These are phyloP conservation scores for Druceiella hillmani DNA, from an alignment of 2,888 invertebrate species.

Conservation along the genomic window DNA sequence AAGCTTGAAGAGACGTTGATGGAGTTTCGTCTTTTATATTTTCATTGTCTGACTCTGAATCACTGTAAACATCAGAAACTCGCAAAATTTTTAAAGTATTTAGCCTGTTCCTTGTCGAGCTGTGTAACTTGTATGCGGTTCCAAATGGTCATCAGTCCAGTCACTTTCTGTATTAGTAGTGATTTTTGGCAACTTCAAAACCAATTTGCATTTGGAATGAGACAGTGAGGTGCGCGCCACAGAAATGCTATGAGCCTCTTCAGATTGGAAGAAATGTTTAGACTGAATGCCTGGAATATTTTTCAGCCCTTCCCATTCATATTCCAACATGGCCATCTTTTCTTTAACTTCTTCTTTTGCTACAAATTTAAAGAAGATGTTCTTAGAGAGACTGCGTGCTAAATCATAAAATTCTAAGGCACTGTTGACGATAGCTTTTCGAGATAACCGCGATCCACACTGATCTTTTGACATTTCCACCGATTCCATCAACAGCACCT, in stretches of 20 bases:
- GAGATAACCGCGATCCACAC: constrained; percentile 21
- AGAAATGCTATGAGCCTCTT: constrained; percentile 2
- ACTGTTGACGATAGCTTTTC: constrained; percentile 17
- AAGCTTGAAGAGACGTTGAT: constrained; percentile 17
- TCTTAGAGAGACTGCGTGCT: constrained; percentile 18
- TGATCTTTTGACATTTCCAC: constrained; percentile 21
- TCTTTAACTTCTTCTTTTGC: constrained; percentile 20
- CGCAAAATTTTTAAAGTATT: constrained; percentile 11
- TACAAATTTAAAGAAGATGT: constrained; percentile 15
- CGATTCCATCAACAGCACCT: constrained; percentile 24
- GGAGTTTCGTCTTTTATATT: constrained; percentile 12
- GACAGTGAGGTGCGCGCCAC: constrained; percentile 1
- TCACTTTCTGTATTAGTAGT: constrained; percentile 14
- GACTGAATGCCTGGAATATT: constrained; percentile 20
- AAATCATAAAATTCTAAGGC: constrained; percentile 16
- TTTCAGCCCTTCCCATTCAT: constrained; percentile 17
- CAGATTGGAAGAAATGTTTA: constrained; percentile 16
- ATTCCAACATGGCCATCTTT: constrained; percentile 17
- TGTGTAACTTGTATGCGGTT: constrained; percentile 13
- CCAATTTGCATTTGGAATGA: constrained; percentile 1
- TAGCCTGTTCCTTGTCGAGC: constrained; percentile 7
- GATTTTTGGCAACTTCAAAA: constrained; percentile 4
- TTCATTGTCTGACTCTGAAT: constrained; percentile 11
- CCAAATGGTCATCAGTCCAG: constrained; percentile 13
- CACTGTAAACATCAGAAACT: constrained; percentile 12